These are phyloP conservation scores for Ameiurus melas DNA, from an alignment of 2,113 vertebrate genomes.

Conservation along the genomic window DNA sequence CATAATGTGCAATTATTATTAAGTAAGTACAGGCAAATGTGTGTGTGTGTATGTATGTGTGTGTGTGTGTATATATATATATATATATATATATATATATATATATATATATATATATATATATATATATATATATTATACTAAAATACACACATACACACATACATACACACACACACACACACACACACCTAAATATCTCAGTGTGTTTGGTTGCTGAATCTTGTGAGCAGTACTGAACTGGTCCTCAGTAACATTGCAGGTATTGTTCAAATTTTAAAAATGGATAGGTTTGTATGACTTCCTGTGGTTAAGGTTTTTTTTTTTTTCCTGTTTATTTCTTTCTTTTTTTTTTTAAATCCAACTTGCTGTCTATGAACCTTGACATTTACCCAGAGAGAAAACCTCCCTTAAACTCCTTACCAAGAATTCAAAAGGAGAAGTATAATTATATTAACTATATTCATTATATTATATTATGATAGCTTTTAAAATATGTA, in stretches of 20 bases:
- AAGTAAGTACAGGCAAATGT: not conserved
- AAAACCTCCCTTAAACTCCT: not conserved
- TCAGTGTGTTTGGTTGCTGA: slow-evolving; percentile 26
- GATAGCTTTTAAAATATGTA: not conserved
- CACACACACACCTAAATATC: too few species aligned
- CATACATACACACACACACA: too few species aligned
- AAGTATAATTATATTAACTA: not conserved
- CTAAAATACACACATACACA: too few species aligned
- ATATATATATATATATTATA: too few species aligned
- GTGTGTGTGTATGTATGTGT: too few species aligned
- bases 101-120: too few species aligned
- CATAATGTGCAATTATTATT: not conserved
- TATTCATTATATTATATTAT: too few species aligned
- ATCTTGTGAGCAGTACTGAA: slow-evolving; percentile 52
- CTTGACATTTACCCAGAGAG: not conserved
- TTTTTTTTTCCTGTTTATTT: not conserved
- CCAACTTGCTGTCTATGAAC: not conserved
- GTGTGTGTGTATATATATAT: not conserved
- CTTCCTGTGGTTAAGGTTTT: not conserved
- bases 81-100: too few species aligned
- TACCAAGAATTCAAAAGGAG: not conserved
- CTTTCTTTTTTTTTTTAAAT: not conserved
- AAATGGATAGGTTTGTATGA: not conserved
- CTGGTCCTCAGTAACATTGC: slow-evolving; percentile 26
- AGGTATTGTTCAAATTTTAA: not conserved